These are phyloP conservation scores for Epinotia demarniana DNA, from an alignment of 2,888 invertebrate genomes.

Conservation along the genomic window DNA sequence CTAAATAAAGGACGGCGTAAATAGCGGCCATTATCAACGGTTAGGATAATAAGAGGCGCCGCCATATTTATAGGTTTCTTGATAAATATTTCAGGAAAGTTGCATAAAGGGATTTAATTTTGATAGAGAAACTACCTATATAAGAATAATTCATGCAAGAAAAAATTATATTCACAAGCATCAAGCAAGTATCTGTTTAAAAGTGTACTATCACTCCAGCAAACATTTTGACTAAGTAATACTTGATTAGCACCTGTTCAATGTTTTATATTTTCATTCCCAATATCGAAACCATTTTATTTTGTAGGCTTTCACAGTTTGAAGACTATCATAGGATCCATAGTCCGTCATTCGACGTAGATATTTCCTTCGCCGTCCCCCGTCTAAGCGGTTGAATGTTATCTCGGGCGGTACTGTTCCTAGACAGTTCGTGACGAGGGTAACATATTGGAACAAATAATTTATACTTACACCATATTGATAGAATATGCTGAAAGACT, in stretches of 20 bases:
- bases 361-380: slow-evolving; percentile 31
- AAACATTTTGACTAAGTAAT: too few species aligned
- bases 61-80: slow-evolving; percentile 31
- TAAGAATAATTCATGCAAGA: neutral
- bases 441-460: slow-evolving; percentile 7
- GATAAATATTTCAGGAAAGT: slow-evolving; percentile 2
- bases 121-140: neutral
- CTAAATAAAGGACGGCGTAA: slow-evolving; percentile 51
- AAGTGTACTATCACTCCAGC: too few species aligned
- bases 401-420: slow-evolving; percentile 18
- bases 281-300: too few species aligned
- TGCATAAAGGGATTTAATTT: neutral
- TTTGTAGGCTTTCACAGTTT: neutral
- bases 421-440: slow-evolving; percentile 27
- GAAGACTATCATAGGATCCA: neutral
- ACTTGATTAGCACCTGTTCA: too few species aligned
- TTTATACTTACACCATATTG: neutral
- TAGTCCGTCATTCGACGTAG: slow-evolving; percentile 18
- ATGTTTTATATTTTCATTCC: too few species aligned
- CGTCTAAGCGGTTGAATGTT: slow-evolving; percentile 25
- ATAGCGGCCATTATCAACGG: slow-evolving; percentile 51
- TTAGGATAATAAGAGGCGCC: slow-evolving; percentile 48
- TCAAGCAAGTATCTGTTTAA: too few species aligned
- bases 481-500: neutral
- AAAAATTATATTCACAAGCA: too few species aligned